A percentile compares a stretch with the other conserved stretches of the same genome.
phyloP scores from a whole-genome alignment of 2,797 vertebrate species.

The Tragopan temminckii region DNA sequence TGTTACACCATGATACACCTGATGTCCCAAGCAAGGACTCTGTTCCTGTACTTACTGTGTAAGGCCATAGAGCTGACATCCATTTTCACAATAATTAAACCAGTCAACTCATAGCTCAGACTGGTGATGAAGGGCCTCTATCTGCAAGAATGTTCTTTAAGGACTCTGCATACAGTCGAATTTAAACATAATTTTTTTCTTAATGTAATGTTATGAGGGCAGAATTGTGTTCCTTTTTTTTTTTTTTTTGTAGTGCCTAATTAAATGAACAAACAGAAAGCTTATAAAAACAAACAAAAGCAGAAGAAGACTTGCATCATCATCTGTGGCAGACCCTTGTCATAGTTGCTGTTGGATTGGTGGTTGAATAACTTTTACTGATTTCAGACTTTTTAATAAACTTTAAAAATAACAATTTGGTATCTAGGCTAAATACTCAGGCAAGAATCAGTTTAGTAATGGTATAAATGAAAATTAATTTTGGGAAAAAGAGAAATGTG shows the following conservation, averaged over 20 bases:
- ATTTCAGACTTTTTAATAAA: neutral
- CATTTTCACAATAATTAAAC: neutral
- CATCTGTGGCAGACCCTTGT: neutral
- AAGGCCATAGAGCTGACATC: neutral
- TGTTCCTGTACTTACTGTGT: fast-evolving
- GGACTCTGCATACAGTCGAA: neutral
- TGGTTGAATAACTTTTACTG: neutral
- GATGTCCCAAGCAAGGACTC: neutral
- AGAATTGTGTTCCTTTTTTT: neutral
- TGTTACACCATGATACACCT: neutral
- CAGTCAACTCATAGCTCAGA: neutral
- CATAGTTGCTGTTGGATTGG: neutral
- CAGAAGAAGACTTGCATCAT: neutral
- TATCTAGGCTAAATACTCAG: neutral
- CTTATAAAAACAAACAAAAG: neutral
- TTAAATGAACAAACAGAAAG: neutral
- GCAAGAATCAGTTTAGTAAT: neutral
- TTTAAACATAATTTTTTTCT: neutral
- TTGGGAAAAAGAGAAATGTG: neutral
- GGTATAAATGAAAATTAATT: neutral
- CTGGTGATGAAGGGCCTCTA: neutral
- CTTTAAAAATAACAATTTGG: neutral
- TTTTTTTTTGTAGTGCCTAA: neutral
- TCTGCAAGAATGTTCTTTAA: neutral
- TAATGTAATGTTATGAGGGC: neutral